These are phyloP conservation scores for Muscicapa comitata DNA, from an alignment of 2,797 vertebrate genomes.

Conservation along the genomic window DNA sequence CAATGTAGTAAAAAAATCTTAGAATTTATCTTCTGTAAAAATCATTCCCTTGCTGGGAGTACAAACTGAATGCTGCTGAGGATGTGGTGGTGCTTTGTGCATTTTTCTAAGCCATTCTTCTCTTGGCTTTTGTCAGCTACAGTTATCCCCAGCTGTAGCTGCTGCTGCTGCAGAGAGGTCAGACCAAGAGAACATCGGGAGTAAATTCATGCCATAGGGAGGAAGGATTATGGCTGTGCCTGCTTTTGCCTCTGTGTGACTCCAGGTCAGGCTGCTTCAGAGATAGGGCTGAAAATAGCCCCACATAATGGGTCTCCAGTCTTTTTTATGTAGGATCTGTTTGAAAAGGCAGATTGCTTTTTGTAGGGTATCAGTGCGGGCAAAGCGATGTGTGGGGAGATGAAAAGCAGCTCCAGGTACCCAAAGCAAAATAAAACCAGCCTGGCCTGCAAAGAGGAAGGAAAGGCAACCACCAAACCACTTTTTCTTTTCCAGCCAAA, in stretches of 20 bases:
- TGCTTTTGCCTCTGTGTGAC: not conserved
- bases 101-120: not conserved
- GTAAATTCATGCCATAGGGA: not conserved
- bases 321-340: not conserved
- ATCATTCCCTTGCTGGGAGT: not conserved
- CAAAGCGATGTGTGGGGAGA: not conserved
- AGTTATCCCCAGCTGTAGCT: not conserved
- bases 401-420: not conserved
- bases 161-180: not conserved
- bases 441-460: not conserved
- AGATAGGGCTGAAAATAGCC: not conserved
- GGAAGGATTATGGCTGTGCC: not conserved
- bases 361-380: rapidly evolving
- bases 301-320: not conserved
- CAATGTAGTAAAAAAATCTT: not conserved
- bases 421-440: not conserved
- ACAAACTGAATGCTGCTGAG: not conserved
- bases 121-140: not conserved
- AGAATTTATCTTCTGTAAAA: not conserved
- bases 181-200: not conserved
- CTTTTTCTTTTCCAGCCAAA: not conserved
- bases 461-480: not conserved
- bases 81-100: not conserved
- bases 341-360: not conserved
- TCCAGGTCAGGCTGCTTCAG: conserved; percentile 4